Base-by-base conservation (phyloP, 1,140 invertebrate genomes). In the Zaprionus vittiger region DNA sequence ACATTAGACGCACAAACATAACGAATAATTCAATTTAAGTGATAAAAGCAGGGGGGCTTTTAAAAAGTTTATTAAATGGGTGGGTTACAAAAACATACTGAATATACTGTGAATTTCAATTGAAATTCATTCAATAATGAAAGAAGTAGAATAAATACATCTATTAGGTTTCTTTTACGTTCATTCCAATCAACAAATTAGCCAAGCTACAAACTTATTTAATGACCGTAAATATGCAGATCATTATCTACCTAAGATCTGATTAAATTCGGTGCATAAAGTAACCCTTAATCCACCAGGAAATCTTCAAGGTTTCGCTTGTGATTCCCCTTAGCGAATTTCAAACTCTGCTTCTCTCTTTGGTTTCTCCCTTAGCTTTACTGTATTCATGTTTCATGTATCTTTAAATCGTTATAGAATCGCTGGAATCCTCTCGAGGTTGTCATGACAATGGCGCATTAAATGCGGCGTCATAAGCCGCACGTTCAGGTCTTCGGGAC, bases 361-460 rank as follows among this genome's bases (percentile, higher is more conserved):
- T 41, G 38, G 41, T n/a, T 7, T 17, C 7, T 44, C 41, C n/a
- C 47, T 11, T 20, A 22, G 20, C 20, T 14, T 52, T 24, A 24
- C 24, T 24, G 20, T 22, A 12, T 38, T 37, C 6, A 2, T 26
- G 15, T 5, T 55, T 26, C 24, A 54, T 41, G 11, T 15, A 26
- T 24, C 4, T 26, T 74, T 47, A 57, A 69, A 28, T 15, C 20
- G 17, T 44, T 56, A 38, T 54, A 37, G 26, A 57, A 38, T 47
- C 20, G 38, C 20, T 63, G n/a, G 61, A 70, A 55, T 55, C 57
- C 76, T 60, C 55, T 65, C 62, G 37, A 66, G 80, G 26, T 75
- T 75, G 70, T 55, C 81, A 85, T 81, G 62, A 70, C 56, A 74
- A 79, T 55, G 70, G 54, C 24, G 52, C 55, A 60, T 77, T 78